A percentile compares a stretch with the other conserved stretches of the same genome.
These are phyloP conservation scores for Lasius platythorax DNA, from an alignment of 2,888 invertebrate species.

Conservation along the genomic window DNA sequence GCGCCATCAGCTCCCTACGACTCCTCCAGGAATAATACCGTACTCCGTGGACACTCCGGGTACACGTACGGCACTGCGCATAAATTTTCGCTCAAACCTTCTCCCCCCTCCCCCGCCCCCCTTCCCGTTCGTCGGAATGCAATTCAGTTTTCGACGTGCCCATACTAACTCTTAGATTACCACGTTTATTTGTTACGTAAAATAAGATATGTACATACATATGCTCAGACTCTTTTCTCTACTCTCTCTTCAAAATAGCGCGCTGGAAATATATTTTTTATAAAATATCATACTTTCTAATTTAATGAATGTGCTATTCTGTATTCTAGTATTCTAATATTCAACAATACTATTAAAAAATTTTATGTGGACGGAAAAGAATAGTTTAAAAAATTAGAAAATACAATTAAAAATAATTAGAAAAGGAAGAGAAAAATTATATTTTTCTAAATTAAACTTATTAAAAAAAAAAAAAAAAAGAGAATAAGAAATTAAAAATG, in stretches of 20 bases:
- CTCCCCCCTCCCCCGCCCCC: neutral
- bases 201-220: neutral
- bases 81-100: conserved; percentile 52
- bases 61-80: conserved; percentile 52
- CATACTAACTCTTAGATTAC: conserved; percentile 30
- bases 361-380: neutral
- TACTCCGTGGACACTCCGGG: conserved; percentile 62
- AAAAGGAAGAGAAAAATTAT: neutral
- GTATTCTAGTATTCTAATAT: too few relatives aligned
- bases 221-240: neutral
- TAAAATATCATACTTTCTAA: neutral
- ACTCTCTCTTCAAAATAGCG: neutral
- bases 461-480: neutral
- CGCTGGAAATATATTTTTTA: neutral
- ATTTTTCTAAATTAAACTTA: neutral
- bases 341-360: neutral
- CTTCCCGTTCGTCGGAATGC: neutral
- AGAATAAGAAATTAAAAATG: neutral
- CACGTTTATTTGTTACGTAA: conserved; percentile 19
- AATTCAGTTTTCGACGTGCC: conserved; percentile 20
- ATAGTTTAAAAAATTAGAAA: neutral
- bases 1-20: conserved; percentile 58
- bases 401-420: neutral
- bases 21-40: conserved; percentile 67
- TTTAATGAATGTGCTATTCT: neutral